Base-by-base conservation (phyloP, 1,140 invertebrate species). In the Arion vulgaris region DNA sequence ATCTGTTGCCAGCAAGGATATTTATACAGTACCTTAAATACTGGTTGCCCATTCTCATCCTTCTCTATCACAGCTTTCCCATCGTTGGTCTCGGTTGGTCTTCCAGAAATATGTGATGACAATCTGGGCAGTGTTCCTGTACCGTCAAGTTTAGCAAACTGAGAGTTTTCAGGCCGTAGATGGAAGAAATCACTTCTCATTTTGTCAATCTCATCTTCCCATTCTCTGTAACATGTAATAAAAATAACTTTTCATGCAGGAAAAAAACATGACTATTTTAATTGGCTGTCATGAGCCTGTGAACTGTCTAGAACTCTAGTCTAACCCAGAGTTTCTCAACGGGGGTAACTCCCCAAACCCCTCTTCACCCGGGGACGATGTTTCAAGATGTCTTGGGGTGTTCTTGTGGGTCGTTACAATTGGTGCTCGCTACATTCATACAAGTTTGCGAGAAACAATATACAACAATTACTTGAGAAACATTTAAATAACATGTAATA, bases 171-270 rank as follows among this genome's bases (percentile, higher is more conserved):
- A 2, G 91, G 91, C 73, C 87, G 88, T 39, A 92, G 69, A 32
- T 87, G 83, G 80, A 92, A 92, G 85, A 92, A 92, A 71, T 91
- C 91, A 49, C 85, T 89, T 83, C 91, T 86, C 91, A 92, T 91
- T 79, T 87, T 86, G 81, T 90, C 90, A 17, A 92, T 91, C 75
- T 92, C 91, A 26, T 87, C 85, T 82, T 92, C 90, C 91, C 91
- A 92, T 82, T 92, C 91, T 41, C 86, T 81, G 71, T 19, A 57
- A 74, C 28, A 57, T 13, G 26, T 34, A 36, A 7, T 9, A 32
- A 45, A 45, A 45, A 45, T 45, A 5, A 45, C 15, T 7, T 45
- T 45, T 15, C 15, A 45, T 45, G 5, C 4, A 57, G 53, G 19
- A 57, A 19, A 57, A 57, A 49, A 11, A 11, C 9, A 19, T 49